Base-by-base conservation (phyloP, 2,113 vertebrate genomes). In the Aptenodytes forsteri region DNA sequence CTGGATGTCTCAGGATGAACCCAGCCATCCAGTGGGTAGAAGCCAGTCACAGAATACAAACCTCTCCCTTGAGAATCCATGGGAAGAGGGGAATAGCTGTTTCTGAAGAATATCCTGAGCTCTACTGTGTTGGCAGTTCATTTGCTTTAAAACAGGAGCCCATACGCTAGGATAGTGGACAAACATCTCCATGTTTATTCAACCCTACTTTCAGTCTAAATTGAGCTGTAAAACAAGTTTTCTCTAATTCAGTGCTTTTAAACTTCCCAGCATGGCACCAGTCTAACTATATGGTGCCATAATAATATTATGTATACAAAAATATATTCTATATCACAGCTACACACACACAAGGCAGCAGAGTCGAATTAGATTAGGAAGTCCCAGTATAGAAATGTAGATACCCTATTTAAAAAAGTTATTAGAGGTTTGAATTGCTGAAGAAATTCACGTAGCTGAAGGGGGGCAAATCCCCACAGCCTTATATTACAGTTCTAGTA, bases 291-390 rank as follows among this genome's bases (percentile, higher is more conserved):
- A 44, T 4, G 34, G 54, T 77, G 55, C 55, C 21, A 47, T 47
- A 55, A 61, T 52, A 44, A 62, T 58, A 85, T 89, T 78, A 64
- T 22, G 26, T 85, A 44, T 73, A 91, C 38, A 56, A 73, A 84
- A 85, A 87, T 67, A 70, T 36, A 49, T 83, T 88, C 62, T 90
- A 10, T 94, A 91, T 86, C 92, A 70, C 62, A 92, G 90, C n/a
- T 83, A 62, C 20, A 80, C 66, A 83, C 66, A 95, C 52, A 65
- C 23, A 67, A 27, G 71, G 58, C 46, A 1, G 52, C 29, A 62
- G 49, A 90, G 67, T 23, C n/a, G 79, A 93, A 95, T 95, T 92
- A 87, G 78, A 95, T 94, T 94, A 93, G 66, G 66, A 94, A 94
- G 87, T 95, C 81, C 72, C 71, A 85, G 62, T 62, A 61, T 17